Evolutionary conservation across 1,140 invertebrate species (phyloP), one percentile per base, ranked within the genome.

Genomic region (Hermetia illucens): DNA sequence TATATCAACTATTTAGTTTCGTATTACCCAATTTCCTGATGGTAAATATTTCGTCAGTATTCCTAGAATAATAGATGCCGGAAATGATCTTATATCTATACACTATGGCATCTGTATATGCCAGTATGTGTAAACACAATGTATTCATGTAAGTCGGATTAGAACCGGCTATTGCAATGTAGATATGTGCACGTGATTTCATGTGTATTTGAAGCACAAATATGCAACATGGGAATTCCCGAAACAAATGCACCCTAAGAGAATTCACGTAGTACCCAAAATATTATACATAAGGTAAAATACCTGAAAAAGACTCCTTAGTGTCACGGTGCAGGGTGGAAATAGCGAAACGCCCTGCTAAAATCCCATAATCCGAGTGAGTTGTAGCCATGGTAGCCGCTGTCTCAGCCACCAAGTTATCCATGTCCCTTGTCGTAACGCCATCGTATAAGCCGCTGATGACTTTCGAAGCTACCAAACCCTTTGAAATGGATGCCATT

Each of bases 321-420:
- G 83, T 89, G 68, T 96, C 89, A 57, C 97, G 97, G 52, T 97
- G 92, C 21, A 98, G 66, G 66, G 96, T 97, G 8, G 90, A 92
- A 4, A 96, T 75, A 36, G 86, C 91, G 54, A 98, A 85, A 45
- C 93, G 72, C 16, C 89, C 92, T 43, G 92, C 92, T 24, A 98
- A 69, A 44, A 86, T 71, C 12, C 90, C 90, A 74, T 95, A 96
- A 66, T 98, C 92, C 1, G 90, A 85, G 69, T 97, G 92, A 51
- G 83, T 79, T 5, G 83, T 91, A 2, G 90, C 93, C 84, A 94
- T 88, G 15, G 80, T 87, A 17, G 90, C 91, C 32, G 88, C 84
- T 41, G 82, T 95, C 69, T 96, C 90, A 8, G 92, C 91, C 36
- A 91, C 90, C 39, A 97, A 65, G 63, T 94, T 95, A 64, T 97